Evolutionary conservation across 2,113 vertebrate species (phyloP).

Genomic region (Heterotis niloticus): DNA sequence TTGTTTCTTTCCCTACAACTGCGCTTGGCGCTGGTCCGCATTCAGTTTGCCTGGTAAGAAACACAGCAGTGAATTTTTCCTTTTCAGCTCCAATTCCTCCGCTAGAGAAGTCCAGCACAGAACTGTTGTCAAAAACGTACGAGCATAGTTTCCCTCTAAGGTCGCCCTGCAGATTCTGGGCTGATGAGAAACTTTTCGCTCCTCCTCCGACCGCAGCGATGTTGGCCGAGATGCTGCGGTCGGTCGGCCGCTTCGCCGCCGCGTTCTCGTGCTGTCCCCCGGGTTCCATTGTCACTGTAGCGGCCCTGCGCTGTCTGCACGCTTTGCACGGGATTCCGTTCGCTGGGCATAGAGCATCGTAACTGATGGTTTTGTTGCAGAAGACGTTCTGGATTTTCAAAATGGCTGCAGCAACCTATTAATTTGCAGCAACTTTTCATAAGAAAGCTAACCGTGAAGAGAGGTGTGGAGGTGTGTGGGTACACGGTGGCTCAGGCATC

Average conservation of each 20-base stretch:
- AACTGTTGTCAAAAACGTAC: too few relatives aligned
- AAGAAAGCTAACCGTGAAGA: neutral
- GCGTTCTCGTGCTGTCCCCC: too few relatives aligned
- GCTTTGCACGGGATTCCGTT: conserved; percentile 7
- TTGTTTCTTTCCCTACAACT: too few relatives aligned
- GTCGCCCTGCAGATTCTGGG: conserved; percentile 7
- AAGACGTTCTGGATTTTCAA: neutral
- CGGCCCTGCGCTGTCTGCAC: conserved; percentile 35
- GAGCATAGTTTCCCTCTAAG: neutral
- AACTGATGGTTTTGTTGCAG: neutral
- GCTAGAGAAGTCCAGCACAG: too few relatives aligned
- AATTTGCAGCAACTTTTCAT: neutral
- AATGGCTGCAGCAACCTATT: neutral
- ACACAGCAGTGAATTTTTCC: neutral
- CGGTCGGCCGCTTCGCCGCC: too few relatives aligned
- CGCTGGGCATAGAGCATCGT: neutral
- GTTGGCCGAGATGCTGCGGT: conserved; percentile 36
- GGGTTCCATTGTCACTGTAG: too few relatives aligned
- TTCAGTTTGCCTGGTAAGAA: conserved; percentile 19
- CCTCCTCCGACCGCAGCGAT: conserved; percentile 36
- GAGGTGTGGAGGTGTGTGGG: neutral
- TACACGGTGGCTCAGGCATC: neutral
- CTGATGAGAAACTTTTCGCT: neutral
- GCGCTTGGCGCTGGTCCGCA: neutral
- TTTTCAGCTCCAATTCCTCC: too few relatives aligned